Base-by-base conservation (phyloP, 2,797 vertebrate genomes). In the Anisognathus igniventris region DNA sequence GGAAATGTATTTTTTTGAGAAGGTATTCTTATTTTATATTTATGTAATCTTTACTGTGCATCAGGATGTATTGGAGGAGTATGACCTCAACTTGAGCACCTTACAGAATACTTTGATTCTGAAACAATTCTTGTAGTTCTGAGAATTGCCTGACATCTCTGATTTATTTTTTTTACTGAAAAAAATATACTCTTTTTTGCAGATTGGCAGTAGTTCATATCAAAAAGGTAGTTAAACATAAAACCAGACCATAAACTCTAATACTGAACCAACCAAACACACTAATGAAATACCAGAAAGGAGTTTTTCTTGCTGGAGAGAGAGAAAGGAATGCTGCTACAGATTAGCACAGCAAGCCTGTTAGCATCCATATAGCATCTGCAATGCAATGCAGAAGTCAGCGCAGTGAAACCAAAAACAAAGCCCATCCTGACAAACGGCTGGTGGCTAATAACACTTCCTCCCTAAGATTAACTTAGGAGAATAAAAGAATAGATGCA, bases 1-100 rank as follows among this genome's bases (percentile, higher is more conserved):
- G 31, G 62, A 47, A 94, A 88, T 75, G 70, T 31, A 70, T 62
- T 94, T 95, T 94, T 93, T 92, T 44, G 37, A 85, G 80, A 85
- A 27, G 33, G 75, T 42, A 81, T 91, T 92, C 66, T 83, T 91
- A 75, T 90, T 95, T 95, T 77, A 78, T 30, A 82, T 85, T 56
- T 35, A 68, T 44, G 47, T 72, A 93, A 58, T 81, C 91, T 77
- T 77, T 90, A 47, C 61, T 62, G 45, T 75, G 82, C 10, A 54
- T 87, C 57, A 80, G 60, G n/a, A 58, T 58, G 37, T 88, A 91
- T 54, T 89, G 87, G 20, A 87, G 77, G 44, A 93, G 35, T 88
- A 48, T 64, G 91, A 65, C 83, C 72, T 90, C 73, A 68, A 65
- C 31, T 68, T 84, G 51, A 45, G n/a, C n/a, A 70, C 64, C 42